phyloP scores from a whole-genome alignment of 2,113 vertebrate species.

The Plecturocebus donacophilus region DNA sequence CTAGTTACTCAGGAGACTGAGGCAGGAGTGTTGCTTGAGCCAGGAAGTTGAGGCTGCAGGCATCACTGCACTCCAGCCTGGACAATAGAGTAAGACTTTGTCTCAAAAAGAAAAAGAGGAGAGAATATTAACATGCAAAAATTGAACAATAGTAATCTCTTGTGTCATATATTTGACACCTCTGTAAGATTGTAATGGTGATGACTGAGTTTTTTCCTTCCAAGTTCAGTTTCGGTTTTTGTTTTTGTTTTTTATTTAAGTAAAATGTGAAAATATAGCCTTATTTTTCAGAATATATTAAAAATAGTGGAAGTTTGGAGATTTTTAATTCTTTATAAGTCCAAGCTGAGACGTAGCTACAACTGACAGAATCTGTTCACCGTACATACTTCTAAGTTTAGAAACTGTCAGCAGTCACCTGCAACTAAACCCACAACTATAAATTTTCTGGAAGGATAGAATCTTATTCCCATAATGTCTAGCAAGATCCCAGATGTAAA shows the following conservation, averaged over 20 bases:
- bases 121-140: background rate
- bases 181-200: background rate
- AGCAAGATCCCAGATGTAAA: conserved; percentile 75
- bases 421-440: background rate
- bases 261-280: background rate
- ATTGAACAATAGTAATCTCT: background rate
- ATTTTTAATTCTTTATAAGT: background rate
- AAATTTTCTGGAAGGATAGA: background rate
- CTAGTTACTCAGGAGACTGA: too few species aligned
- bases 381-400: conserved; percentile 86
- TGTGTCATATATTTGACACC: background rate
- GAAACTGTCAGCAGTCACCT: conserved; percentile 91
- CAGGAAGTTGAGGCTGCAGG: too few species aligned
- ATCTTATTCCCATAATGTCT: background rate
- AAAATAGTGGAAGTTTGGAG: conserved; percentile 28
- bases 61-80: too few species aligned
- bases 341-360: conserved; percentile 69
- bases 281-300: background rate
- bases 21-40: too few species aligned
- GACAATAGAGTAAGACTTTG: too few species aligned
- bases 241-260: conserved; percentile 16
- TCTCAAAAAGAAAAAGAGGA: background rate
- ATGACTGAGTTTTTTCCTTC: background rate
- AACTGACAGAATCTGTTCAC: conserved; percentile 89
- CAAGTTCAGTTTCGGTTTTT: background rate